Evolutionary conservation across 2,797 vertebrate species (phyloP).

Genomic region (Ctenopoma multispine): DNA sequence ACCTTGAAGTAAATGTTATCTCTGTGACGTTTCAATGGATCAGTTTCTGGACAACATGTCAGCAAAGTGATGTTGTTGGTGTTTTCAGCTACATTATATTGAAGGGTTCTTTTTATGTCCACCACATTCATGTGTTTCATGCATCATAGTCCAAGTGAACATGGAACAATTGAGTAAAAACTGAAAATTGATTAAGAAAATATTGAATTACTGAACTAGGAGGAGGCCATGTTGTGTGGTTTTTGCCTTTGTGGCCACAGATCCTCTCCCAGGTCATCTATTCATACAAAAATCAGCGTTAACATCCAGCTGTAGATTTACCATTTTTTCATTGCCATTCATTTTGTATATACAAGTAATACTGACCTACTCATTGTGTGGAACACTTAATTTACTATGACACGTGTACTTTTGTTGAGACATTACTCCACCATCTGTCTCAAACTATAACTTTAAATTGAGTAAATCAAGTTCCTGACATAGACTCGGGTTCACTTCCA

Average conservation of each 20-base stretch:
- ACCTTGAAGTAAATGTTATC: not conserved
- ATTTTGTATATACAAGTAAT: not conserved
- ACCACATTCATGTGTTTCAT: not conserved
- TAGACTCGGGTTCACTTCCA: conserved; percentile 19
- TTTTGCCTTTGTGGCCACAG: not conserved
- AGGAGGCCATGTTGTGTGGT: not conserved
- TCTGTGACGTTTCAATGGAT: not conserved
- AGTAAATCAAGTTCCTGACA: not conserved
- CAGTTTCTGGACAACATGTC: not conserved
- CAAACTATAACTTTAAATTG: not conserved
- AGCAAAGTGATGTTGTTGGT: not conserved
- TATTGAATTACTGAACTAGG: not conserved
- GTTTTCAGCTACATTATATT: too few species aligned
- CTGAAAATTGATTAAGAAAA: too few species aligned
- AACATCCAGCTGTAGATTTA: conserved; percentile 1
- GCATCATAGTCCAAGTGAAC: not conserved
- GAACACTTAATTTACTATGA: conserved; percentile 7
- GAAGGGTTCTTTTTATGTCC: not conserved
- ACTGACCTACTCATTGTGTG: conserved; percentile 6
- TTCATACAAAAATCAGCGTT: not conserved
- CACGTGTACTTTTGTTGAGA: not conserved
- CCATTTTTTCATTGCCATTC: not conserved
- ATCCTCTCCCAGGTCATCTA: not conserved
- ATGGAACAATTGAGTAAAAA: not conserved
- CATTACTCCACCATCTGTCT: not conserved